Percentiles rank a stretch among this genome's conserved stretches.
Conservation (phyloP, 2,113 vertebrate species). For the Edolisoma coerulescens region DNA sequence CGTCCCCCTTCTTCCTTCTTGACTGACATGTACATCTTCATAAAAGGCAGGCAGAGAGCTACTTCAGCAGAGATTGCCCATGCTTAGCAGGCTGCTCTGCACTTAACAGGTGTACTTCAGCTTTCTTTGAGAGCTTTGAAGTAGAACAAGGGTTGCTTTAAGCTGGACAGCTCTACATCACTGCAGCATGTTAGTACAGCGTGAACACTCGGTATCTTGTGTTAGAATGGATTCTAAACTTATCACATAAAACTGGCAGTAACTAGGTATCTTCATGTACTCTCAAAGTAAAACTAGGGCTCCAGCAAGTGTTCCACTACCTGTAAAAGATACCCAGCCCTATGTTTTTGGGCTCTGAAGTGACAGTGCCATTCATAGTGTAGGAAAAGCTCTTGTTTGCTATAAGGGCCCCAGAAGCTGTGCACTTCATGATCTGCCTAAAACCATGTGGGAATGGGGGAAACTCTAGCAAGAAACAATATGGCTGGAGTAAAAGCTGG, state of each 20-base stretch:
- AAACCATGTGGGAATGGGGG: background rate
- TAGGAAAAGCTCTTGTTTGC: background rate
- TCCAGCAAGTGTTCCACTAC: background rate
- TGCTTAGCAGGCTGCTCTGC: background rate
- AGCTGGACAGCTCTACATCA: background rate
- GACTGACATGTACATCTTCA: background rate
- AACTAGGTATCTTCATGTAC: background rate
- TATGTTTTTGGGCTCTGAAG: background rate
- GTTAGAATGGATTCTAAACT: background rate
- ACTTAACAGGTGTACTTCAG: background rate
- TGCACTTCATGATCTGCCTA: accelerated
- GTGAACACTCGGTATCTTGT: accelerated
- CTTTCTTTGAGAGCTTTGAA: background rate
- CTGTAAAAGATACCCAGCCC: background rate
- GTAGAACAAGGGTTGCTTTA: background rate
- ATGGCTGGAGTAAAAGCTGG: background rate
- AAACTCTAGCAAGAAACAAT: background rate
- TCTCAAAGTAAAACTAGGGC: background rate
- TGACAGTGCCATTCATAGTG: background rate
- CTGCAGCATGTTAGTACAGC: background rate
- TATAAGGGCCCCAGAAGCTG: background rate
- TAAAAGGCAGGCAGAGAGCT: background rate
- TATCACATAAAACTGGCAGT: background rate
- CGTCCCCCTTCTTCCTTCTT: background rate
- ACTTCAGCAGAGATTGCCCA: background rate